Percentiles rank a stretch among this genome's conserved stretches.
Evolutionary conservation across 1,140 invertebrate species (phyloP).

Genomic region (Brachionus sp.): DNA sequence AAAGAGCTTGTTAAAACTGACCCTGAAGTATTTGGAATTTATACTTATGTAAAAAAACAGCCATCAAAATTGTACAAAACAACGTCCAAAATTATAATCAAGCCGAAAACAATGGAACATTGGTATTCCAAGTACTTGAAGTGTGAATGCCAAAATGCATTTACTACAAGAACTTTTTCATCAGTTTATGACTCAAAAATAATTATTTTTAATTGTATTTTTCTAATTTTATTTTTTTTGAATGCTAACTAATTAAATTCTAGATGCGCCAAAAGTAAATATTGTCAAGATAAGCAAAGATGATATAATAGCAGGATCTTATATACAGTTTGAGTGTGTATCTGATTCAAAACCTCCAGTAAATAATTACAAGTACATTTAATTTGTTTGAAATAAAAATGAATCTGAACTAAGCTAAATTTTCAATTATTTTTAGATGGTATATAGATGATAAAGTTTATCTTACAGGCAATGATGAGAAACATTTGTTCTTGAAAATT

Average conservation of each 20-base stretch:
- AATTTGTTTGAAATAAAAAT: neutral
- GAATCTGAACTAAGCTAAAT: neutral
- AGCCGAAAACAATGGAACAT: conserved; percentile 5
- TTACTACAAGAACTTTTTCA: neutral
- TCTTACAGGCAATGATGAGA: neutral
- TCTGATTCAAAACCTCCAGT: conserved; percentile 28
- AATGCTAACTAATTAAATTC: neutral
- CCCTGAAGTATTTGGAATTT: neutral
- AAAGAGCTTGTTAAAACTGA: neutral
- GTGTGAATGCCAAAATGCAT: conserved; percentile 27
- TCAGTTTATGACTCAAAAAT: conserved; percentile 25
- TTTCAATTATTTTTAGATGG: conserved; percentile 5
- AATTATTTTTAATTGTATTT: conserved; percentile 30
- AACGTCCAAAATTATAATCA: neutral
- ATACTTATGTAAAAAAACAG: neutral
- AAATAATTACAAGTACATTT: conserved; percentile 18
- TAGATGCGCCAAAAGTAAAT: conserved; percentile 41
- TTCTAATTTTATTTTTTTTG: neutral
- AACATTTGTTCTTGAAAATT: conserved; percentile 36
- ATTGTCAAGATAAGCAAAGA: conserved; percentile 14
- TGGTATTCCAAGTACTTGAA: conserved; percentile 33
- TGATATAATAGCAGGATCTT: neutral
- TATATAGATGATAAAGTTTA: conserved; percentile 21
- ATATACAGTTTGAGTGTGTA: conserved; percentile 34
- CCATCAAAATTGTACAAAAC: conserved; percentile 35